Evolutionary conservation across 2,797 vertebrate species (phyloP), one percentile per base, ranked within the genome.

Genomic region (Anisognathus igniventris): DNA sequence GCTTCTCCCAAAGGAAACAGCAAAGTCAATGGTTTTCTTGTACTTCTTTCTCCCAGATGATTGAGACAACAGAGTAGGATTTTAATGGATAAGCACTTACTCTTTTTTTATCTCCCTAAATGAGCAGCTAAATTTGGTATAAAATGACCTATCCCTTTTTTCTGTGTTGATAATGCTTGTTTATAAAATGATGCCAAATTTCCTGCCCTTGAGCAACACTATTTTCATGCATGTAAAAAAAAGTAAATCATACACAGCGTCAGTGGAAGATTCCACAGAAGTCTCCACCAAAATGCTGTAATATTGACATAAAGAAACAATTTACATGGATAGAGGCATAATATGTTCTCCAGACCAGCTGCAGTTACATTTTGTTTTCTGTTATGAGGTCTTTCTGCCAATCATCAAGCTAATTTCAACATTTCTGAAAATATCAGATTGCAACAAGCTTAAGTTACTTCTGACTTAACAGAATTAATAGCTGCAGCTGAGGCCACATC

Each of bases 1-100:
- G 79, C 68, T 94, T 93, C 71, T 86, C 89, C 80, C 73, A 92
- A 47, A 93, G 85, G 91, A 96, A 95, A 86, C 53, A 88, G 72
- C 57, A 92, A 90, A 90, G 85, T 96, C 89, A 86, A 92, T 81
- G 66, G 56, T 66, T 91, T 94, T 67, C 86, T 91, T 89, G 84
- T 94, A 88, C 74, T 64, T 77, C 87, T 91, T 92, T 57, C n/a
- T 53, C 64, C 73, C 51, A 78, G 42, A 95, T 3, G 27, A 86
- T 6, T 80, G 79, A 83, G 64, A 91, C 57, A 92, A 90, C 51
- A 71, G 74, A 75, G 50, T 20, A 83, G 57, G 81, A 73, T 88
- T 94, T 94, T 91, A 96, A 95, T 64, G 78, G 77, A 86, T 86
- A 79, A 93, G n/a, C 44, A 85, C 22, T 66, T 75, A 79, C 21